Evolutionary conservation across 2,797 vertebrate species (phyloP).

Genomic region (Artibeus jamaicensis): DNA sequence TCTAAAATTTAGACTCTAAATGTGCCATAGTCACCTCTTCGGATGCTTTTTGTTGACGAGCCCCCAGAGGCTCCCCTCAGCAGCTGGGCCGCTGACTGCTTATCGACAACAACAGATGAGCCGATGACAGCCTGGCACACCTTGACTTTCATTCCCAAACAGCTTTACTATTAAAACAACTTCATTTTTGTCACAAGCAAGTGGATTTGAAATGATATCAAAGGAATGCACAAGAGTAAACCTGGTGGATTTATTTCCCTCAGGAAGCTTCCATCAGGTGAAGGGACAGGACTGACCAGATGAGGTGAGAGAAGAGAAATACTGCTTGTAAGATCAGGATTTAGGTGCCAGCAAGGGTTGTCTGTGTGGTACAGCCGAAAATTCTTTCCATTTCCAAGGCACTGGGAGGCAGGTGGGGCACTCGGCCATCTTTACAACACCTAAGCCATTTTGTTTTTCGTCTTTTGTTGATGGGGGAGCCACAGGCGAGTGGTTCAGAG

Average conservation of each 20-base stretch:
- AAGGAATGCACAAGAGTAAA: not conserved
- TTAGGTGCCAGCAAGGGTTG: not conserved
- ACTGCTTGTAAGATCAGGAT: not conserved
- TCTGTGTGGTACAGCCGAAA: not conserved
- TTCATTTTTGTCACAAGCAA: not conserved
- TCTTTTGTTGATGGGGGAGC: not conserved
- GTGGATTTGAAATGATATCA: not conserved
- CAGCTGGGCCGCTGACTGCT: not conserved
- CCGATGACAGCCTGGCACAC: not conserved
- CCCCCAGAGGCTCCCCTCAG: too few species aligned
- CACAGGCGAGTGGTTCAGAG: not conserved
- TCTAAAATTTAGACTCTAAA: not conserved
- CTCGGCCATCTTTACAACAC: not conserved
- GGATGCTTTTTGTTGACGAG: not conserved
- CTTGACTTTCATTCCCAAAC: not conserved
- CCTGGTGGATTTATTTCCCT: not conserved
- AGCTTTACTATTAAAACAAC: not conserved
- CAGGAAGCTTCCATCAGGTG: not conserved
- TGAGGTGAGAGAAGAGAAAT: not conserved
- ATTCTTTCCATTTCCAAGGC: not conserved
- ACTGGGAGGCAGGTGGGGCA: not conserved
- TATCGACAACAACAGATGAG: not conserved
- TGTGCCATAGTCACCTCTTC: not conserved
- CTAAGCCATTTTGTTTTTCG: not conserved
- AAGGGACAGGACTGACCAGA: not conserved